Evolutionary conservation across 1,140 invertebrate genomes (phyloP).

Genomic region (Aplysia californica): DNA sequence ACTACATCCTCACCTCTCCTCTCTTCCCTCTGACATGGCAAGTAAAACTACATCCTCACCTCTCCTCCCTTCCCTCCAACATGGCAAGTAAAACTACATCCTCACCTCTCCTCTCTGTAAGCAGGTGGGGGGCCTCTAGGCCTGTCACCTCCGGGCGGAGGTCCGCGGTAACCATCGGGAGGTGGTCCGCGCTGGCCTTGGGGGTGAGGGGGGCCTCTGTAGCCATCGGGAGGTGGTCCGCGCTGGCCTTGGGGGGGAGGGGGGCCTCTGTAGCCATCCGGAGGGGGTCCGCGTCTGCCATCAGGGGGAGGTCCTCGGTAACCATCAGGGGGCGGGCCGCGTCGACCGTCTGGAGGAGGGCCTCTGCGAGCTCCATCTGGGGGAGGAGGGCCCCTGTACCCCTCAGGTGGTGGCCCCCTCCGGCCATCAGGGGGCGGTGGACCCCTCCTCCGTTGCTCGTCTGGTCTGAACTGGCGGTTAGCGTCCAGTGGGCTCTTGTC

Average conservation of each 20-base stretch:
- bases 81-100: too few species aligned
- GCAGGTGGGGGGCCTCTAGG: background rate
- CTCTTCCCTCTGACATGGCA: too few species aligned
- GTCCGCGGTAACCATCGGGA: constrained; percentile 28
- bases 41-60: too few species aligned
- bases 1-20: too few species aligned
- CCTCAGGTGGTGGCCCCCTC: constrained; percentile 7
- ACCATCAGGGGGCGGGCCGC: constrained; percentile 19
- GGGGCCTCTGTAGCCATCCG: constrained; percentile 27
- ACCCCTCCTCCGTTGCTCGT: constrained; percentile 3
- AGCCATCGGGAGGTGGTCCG: constrained; percentile 29
- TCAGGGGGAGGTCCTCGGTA: constrained; percentile 25
- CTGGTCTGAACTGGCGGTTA: constrained; percentile 21
- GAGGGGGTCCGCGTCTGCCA: constrained; percentile 32
- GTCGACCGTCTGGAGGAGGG: constrained; percentile 11
- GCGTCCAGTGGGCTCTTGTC: constrained; percentile 24
- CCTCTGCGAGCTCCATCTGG: constrained; percentile 11
- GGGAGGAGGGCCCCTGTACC: constrained; percentile 16
- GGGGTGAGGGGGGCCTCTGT: constrained; percentile 32
- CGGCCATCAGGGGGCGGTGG: constrained; percentile 25
- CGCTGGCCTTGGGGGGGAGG: constrained; percentile 28
- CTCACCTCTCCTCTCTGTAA: too few species aligned
- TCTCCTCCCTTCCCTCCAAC: too few species aligned
- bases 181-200: constrained; percentile 25
- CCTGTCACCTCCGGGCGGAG: constrained; percentile 17